These are phyloP conservation scores for Protodeltote pygarga DNA, from an alignment of 2,888 invertebrate species.

Conservation along the genomic window DNA sequence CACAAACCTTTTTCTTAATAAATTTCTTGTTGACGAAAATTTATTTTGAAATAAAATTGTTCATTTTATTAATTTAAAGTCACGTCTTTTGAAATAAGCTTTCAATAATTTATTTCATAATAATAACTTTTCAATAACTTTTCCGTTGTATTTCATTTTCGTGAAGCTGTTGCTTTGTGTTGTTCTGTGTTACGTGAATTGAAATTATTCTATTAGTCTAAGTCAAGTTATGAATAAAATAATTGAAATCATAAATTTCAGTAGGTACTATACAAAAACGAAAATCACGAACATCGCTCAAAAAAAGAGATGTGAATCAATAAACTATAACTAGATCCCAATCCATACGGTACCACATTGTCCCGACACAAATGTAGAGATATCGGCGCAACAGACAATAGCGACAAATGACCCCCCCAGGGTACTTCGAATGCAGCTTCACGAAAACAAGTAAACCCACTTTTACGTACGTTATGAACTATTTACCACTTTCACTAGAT, in stretches of 20 bases:
- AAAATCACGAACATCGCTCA: not conserved
- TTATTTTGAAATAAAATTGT: no score
- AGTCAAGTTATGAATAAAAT: no score
- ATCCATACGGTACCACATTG: constrained; percentile 29
- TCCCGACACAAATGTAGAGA: constrained; percentile 64
- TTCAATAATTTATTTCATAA: no score
- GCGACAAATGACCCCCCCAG: constrained; percentile 68
- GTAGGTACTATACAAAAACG: not conserved
- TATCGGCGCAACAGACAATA: constrained; percentile 68
- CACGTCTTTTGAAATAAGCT: no score
- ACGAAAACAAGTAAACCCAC: constrained; percentile 58
- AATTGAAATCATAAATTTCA: constrained; percentile 16
- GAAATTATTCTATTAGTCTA: no score
- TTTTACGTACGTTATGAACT: constrained; percentile 59
- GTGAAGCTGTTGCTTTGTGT: no score
- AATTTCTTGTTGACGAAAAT: no score
- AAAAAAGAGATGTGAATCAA: constrained; percentile 6
- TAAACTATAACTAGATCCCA: constrained; percentile 13
- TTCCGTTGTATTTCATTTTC: no score
- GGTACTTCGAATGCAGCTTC: constrained; percentile 51
- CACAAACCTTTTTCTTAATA: no score
- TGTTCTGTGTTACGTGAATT: no score
- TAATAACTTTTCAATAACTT: no score
- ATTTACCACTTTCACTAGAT: constrained; percentile 65
- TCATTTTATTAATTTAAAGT: no score